Base-by-base conservation (phyloP, 2,113 vertebrate genomes). In the Alethe diademata region DNA sequence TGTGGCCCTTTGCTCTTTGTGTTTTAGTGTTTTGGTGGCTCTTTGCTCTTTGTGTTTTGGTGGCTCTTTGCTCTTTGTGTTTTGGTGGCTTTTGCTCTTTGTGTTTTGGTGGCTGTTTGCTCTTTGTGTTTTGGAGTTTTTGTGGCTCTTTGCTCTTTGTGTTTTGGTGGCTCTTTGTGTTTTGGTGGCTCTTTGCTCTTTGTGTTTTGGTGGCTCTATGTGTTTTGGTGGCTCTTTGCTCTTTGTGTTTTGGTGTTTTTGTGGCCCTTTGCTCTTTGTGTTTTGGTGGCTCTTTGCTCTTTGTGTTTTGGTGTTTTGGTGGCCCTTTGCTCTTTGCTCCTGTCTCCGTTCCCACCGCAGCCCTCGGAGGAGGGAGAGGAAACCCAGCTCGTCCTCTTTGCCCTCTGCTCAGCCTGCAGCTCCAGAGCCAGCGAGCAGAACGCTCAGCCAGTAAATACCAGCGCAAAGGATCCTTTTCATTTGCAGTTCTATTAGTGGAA, bases 401-500 rank as follows among this genome's bases (percentile, higher is more conserved):
- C 94, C 95, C 96, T 97, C 92, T 93, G 91, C n/a, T 78, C 62
- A 83, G 85, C 94, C 93, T 82, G 4, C 6, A 80, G 92, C 91
- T 71, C 71, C 67, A 14, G 88, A 96, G 85, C 57, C 57, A 90
- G 57, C 20, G 81, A 92, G 92, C 72, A 69, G 73, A 80, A 74
- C 64, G 72, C 62, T 89, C 93, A 86, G 72, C 82, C 95, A 93
- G 92, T 72, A 83, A 93, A 96, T 70, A 31, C 83, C 84, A 94
- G 86, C 7, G 81, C 22, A 86, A 86, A 90, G 87, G 95, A 96
- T 94, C 91, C 91, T 96, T 87, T 95, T 95, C 96, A 97, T 97
- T 97, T 94, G 92, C 95, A 91, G 91, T 92, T 95, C 97, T 97
- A 96, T 97, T 96, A 97, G 95, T 75, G 90, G 95, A 95, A 97